Evolutionary conservation across 2,113 vertebrate genomes (phyloP).

Genomic region (Crocuta crocuta): DNA sequence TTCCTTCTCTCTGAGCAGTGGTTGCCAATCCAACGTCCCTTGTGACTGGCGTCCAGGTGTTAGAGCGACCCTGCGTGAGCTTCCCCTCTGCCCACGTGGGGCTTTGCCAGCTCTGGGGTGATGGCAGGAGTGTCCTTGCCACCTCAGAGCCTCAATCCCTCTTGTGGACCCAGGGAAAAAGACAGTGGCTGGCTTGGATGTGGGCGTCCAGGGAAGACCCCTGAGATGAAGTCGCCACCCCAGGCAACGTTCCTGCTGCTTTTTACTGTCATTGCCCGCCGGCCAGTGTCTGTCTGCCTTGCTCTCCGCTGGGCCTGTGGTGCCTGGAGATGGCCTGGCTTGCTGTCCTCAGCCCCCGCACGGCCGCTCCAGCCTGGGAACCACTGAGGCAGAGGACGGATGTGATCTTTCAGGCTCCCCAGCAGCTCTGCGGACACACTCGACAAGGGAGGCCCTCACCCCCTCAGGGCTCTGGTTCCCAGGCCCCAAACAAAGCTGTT

Average conservation of each 20-base stretch:
- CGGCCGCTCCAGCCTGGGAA: accelerated
- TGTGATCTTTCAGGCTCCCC: background rate
- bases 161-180: background rate
- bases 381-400: background rate
- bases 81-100: background rate
- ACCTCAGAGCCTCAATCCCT: background rate
- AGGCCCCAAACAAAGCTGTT: too few species aligned
- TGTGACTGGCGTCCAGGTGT: background rate
- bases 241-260: accelerated
- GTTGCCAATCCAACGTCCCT: background rate
- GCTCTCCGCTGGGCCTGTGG: background rate
- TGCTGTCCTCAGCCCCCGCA: accelerated
- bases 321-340: background rate
- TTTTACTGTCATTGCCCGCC: accelerated
- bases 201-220: background rate
- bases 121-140: background rate
- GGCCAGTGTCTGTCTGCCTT: background rate
- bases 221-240: too few species aligned
- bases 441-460: background rate
- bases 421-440: background rate
- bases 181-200: background rate
- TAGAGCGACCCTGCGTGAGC: background rate
- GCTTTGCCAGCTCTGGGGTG: background rate
- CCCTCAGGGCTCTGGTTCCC: background rate
- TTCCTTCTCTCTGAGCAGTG: background rate